These are phyloP conservation scores for Asbolus verrucosus DNA, from an alignment of 1,140 invertebrate species.

Conservation along the genomic window DNA sequence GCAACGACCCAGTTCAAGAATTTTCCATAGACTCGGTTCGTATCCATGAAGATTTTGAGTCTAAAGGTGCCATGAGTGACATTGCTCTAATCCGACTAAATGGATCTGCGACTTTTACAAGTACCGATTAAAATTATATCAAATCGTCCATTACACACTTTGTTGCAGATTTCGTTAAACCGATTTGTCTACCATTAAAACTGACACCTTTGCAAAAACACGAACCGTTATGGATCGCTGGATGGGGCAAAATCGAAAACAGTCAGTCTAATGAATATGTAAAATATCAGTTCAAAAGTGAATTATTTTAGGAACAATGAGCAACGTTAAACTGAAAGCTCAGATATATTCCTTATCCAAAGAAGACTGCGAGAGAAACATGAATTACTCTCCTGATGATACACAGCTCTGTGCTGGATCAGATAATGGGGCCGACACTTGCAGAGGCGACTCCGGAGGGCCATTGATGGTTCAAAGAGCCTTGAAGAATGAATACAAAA, in stretches of 20 bases:
- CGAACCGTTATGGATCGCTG: constrained; percentile 55
- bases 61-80: constrained; percentile 69
- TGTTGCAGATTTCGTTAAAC: constrained; percentile 72
- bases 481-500: constrained; percentile 44
- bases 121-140: constrained; percentile 51
- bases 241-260: constrained; percentile 62
- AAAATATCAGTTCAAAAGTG: no score
- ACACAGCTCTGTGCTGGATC: constrained; percentile 69
- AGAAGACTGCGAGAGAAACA: constrained; percentile 61
- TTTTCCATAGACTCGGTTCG: not conserved
- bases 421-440: constrained; percentile 65
- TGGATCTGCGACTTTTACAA: constrained; percentile 70
- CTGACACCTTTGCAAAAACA: constrained; percentile 32
- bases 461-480: constrained; percentile 67
- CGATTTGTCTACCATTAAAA: constrained; percentile 72
- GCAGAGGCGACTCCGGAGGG: constrained; percentile 73
- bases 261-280: no score
- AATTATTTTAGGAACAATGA: constrained; percentile 24
- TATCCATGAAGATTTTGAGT: constrained; percentile 63
- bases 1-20: not conserved
- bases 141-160: constrained; percentile 1
- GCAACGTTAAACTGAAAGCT: constrained; percentile 47
- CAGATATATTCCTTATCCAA: constrained; percentile 51
- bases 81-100: constrained; percentile 78
- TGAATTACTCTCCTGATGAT: constrained; percentile 43